These are phyloP conservation scores for Drosophila silvestris DNA, from an alignment of 2,888 invertebrate species.

Conservation along the genomic window DNA sequence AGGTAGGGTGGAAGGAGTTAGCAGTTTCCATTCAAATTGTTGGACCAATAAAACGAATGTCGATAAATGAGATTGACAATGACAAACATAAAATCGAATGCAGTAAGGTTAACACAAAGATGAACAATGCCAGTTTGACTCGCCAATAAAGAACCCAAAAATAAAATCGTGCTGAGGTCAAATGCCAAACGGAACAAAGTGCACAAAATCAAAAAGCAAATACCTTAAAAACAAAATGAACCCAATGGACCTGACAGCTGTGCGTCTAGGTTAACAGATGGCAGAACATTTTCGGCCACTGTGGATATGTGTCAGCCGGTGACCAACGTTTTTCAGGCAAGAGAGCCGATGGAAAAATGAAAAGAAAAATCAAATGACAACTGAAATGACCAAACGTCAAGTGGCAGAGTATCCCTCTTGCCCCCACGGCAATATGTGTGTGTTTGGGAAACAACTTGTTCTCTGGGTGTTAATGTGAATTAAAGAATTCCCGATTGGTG, in stretches of 20 bases:
- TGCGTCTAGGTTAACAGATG: conserved; percentile 74
- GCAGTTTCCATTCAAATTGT: conserved; percentile 64
- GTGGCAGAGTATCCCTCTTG: conserved; percentile 40
- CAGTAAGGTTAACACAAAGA: conserved; percentile 62
- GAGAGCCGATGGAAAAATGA: neutral
- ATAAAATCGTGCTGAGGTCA: conserved; percentile 71
- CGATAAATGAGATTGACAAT: conserved; percentile 79
- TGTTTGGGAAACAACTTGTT: conserved; percentile 22
- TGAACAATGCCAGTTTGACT: conserved; percentile 50
- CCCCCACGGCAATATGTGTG: neutral
- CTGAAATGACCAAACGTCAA: conserved; percentile 73
- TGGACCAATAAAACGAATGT: conserved; percentile 72
- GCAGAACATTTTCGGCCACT: conserved; percentile 72
- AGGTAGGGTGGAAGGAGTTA: conserved; percentile 22
- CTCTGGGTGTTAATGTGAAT: conserved; percentile 61
- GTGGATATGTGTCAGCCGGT: conserved; percentile 61
- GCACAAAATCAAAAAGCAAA: conserved; percentile 30
- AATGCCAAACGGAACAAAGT: conserved; percentile 44
- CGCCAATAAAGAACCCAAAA: conserved; percentile 65
- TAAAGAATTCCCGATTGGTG: conserved; percentile 52
- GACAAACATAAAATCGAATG: conserved; percentile 77
- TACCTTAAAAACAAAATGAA: conserved; percentile 67
- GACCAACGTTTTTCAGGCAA: conserved; percentile 18
- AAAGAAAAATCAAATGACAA: conserved; percentile 49
- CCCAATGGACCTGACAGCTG: conserved; percentile 65